These are phyloP conservation scores for Megaceryle maxima DNA, from an alignment of 2,113 vertebrate species.

Conservation along the genomic window DNA sequence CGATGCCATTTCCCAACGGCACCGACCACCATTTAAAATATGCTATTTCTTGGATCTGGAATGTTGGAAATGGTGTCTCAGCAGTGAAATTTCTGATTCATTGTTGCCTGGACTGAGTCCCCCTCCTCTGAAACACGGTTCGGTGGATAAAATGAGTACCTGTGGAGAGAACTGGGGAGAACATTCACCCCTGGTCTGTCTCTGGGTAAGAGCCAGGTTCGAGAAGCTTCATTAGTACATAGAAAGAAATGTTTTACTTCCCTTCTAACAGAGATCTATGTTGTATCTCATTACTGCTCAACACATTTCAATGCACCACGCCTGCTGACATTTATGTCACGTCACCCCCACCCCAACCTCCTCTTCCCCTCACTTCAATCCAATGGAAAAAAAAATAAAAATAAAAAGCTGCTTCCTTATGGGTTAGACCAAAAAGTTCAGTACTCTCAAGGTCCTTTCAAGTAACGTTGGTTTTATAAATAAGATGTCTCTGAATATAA, in stretches of 20 bases:
- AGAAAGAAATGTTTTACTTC: neutral
- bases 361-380: neutral
- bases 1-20: neutral
- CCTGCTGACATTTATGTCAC: neutral
- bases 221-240: accelerated
- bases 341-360: neutral
- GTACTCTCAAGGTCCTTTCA: neutral
- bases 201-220: neutral
- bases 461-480: neutral
- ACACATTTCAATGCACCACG: accelerated
- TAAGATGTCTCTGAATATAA: neutral
- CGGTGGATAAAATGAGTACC: neutral
- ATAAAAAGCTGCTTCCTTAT: neutral
- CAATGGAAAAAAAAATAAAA: neutral
- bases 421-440: neutral
- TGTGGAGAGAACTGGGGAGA: neutral
- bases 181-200: no score
- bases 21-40: neutral
- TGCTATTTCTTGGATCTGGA: neutral
- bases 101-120: neutral
- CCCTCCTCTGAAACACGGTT: neutral
- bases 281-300: neutral
- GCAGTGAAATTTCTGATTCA: neutral
- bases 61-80: neutral
- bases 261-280: neutral